Evolutionary conservation across 2,797 vertebrate genomes (phyloP), one percentile per base, ranked within the genome.

Genomic region (Danio choprae): DNA sequence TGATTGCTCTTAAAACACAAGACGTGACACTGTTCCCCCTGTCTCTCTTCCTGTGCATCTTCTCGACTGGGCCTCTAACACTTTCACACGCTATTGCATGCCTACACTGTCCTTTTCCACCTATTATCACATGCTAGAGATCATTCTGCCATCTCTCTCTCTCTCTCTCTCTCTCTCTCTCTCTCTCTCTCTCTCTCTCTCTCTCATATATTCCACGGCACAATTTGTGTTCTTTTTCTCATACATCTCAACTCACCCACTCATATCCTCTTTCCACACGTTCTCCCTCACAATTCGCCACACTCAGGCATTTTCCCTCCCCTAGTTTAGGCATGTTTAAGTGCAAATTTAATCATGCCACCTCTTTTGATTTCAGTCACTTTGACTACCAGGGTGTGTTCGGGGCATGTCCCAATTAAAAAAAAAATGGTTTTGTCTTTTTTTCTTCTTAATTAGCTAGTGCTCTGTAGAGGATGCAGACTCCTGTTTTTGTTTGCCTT

Each of bases 301-400:
- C 68, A 70, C 58, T 73, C 6, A 77, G 74, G 67, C 80, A 58
- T 82, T 82, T 77, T 80, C 74, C 50, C 43, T 71, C 41, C 65
- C 10, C 40, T 70, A 70, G 76, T 83, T 80, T 41, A 51, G 71
- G 59, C 62, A 58, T 18, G 38, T 62, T 74, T 81, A 69, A 59
- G 56, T 2, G 40, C 8, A n/a, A 43, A 64, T 77, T 58, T 72
- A 51, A 70, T 74, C 74, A 55, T 58, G 72, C 68, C 46, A 18
- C 62, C 63, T 8, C 48, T 29, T 53, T 74, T 84, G 68, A 77
- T 84, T 44, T 40, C 41, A 38, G 41, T 44, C 68, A 13, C 65
- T 62, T 4, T 48, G 56, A 29, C 44, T 77, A 59, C 68, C 8
- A 59, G 64, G 43, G 41, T 40, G 53, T 59, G 55, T 59, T 73